phyloP scores from a whole-genome alignment of 2,797 vertebrate genomes.

The Lepilemur septentrionalis region DNA sequence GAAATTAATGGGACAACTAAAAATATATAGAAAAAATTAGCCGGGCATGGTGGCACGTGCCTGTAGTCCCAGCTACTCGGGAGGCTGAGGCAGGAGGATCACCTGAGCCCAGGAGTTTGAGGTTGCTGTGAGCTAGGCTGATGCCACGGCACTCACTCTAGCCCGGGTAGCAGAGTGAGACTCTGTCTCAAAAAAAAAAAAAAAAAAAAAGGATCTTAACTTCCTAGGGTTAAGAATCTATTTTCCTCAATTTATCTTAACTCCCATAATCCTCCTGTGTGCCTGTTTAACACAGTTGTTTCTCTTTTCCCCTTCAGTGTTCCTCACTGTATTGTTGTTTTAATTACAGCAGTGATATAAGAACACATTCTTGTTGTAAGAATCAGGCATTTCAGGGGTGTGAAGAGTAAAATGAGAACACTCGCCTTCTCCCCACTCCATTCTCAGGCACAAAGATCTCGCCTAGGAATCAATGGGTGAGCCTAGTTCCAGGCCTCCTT shows the following conservation, averaged over 20 bases:
- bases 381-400: not conserved
- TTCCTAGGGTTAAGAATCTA: not conserved
- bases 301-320: not conserved
- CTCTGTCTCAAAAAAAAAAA: too few species aligned
- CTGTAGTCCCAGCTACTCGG: too few species aligned
- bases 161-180: too few species aligned
- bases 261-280: not conserved
- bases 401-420: not conserved
- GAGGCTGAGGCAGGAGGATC: too few species aligned
- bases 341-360: not conserved
- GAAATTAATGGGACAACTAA: too few species aligned
- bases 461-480: rapidly evolving
- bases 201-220: not conserved
- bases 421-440: not conserved
- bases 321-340: not conserved
- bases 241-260: conserved; percentile 8
- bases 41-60: too few species aligned
- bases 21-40: too few species aligned
- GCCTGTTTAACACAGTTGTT: not conserved
- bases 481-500: not conserved
- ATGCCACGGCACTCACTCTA: too few species aligned
- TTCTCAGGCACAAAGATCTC: not conserved
- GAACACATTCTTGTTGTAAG: not conserved
- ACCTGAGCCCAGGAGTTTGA: too few species aligned
- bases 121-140: too few species aligned